Percentiles rank a stretch among this genome's conserved stretches.
These are phyloP conservation scores for Hydrophis major DNA, from an alignment of 2,797 vertebrate species.

Conservation along the genomic window DNA sequence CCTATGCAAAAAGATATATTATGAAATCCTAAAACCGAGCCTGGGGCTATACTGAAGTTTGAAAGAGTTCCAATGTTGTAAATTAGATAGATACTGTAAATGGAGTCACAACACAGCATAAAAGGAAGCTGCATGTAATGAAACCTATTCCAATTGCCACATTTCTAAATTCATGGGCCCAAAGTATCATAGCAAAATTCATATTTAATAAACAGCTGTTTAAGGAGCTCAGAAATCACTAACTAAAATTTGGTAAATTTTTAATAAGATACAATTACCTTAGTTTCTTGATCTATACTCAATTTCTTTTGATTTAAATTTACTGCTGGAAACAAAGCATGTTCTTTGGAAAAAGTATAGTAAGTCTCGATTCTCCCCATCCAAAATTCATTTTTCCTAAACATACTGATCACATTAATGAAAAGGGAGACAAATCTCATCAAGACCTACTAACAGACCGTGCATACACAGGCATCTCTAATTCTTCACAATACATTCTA, in stretches of 20 bases:
- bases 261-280: not conserved
- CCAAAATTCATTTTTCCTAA: slow-evolving; percentile 1
- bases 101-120: not conserved
- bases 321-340: slow-evolving; percentile 29
- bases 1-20: not conserved
- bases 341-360: slow-evolving; percentile 1
- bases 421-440: not conserved
- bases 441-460: not conserved
- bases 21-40: not conserved
- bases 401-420: not conserved
- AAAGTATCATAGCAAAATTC: not conserved
- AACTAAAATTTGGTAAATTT: not conserved
- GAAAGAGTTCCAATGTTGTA: not conserved
- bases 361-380: not conserved
- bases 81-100: not conserved
- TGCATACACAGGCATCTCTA: slow-evolving; percentile 23
- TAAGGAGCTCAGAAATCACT: not conserved
- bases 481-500: slow-evolving; percentile 5
- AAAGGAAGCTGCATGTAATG: not conserved
- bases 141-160: not conserved
- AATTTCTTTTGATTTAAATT: slow-evolving; percentile 39
- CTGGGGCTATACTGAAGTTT: not conserved
- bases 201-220: not conserved
- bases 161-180: not conserved
- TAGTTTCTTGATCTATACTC: slow-evolving; percentile 29